Percentiles rank a stretch among this genome's conserved stretches.
Conservation (phyloP, 2,113 vertebrate species). For the Aegithalos caudatus region DNA sequence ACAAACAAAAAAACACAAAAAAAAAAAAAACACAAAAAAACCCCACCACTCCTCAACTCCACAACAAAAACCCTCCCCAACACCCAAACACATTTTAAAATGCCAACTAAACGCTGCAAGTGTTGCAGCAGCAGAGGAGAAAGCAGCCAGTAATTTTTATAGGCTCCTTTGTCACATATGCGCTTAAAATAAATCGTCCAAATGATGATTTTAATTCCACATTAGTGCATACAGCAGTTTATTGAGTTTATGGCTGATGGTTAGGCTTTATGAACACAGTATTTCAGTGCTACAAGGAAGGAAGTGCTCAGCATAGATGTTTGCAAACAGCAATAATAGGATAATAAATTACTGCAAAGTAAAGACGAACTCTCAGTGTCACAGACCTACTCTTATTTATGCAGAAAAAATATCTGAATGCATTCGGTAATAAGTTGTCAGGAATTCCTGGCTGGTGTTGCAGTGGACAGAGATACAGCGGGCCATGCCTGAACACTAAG, state of each 20-base stretch:
- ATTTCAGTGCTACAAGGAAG: constrained; percentile 54
- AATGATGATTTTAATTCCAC: constrained; percentile 30
- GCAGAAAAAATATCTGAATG: neutral
- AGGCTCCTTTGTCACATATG: neutral
- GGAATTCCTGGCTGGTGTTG: no score
- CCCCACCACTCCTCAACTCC: no score
- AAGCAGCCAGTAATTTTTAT: constrained; percentile 4
- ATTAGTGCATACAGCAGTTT: neutral
- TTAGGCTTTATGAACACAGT: constrained; percentile 20
- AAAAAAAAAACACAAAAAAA: neutral
- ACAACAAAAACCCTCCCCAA: neutral
- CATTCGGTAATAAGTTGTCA: neutral
- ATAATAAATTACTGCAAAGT: constrained; percentile 72
- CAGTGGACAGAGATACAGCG: no score
- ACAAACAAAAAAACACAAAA: neutral
- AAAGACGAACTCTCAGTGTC: neutral
- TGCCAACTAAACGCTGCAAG: neutral
- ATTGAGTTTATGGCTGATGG: neutral
- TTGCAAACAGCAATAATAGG: constrained; percentile 74
- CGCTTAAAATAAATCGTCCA: constrained; percentile 28
- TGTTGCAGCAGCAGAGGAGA: neutral
- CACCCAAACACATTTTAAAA: neutral
- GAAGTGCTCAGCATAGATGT: constrained; percentile 67
- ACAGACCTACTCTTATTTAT: constrained; percentile 11
- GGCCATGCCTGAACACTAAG: no score